Evolutionary conservation across 30 jellyfish, hydroid and myxozoan species (phyloP).

Genomic region (Morbakka virulenta): DNA sequence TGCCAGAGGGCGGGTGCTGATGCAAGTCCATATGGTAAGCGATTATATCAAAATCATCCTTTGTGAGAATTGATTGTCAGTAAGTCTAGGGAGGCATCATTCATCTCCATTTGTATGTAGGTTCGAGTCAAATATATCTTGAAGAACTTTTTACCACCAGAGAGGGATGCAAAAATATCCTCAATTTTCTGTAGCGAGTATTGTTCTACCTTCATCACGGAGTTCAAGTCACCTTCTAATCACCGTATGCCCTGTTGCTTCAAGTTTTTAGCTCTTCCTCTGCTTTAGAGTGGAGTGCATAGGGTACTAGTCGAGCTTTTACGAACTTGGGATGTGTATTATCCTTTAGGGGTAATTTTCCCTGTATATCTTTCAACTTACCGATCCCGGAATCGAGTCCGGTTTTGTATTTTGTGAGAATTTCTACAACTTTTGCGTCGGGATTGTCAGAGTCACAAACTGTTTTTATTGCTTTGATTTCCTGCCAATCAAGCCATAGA

Average conservation of each 20-base stretch:
- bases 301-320: slow-evolving; percentile 61
- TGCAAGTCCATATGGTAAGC: slow-evolving; percentile 52
- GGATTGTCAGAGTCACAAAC: neutral
- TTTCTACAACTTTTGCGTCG: neutral
- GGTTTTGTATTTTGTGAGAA: neutral
- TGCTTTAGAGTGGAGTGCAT: slow-evolving; percentile 34
- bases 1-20: slow-evolving; percentile 50
- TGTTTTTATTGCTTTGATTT: neutral
- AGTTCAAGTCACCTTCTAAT: slow-evolving; percentile 44
- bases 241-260: slow-evolving; percentile 38
- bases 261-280: slow-evolving; percentile 47
- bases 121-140: slow-evolving; percentile 37
- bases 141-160: slow-evolving; percentile 49
- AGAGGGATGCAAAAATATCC: slow-evolving; percentile 24
- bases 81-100: slow-evolving; percentile 38
- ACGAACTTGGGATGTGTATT: slow-evolving; percentile 40
- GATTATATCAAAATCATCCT: slow-evolving; percentile 32
- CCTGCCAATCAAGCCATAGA: slow-evolving; percentile 20
- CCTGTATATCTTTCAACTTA: neutral
- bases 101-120: no score
- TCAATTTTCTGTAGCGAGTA: slow-evolving; percentile 58
- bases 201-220: slow-evolving; percentile 18
- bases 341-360: neutral
- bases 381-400: no score
- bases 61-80: slow-evolving; percentile 52